Evolutionary conservation across 2,797 vertebrate species (phyloP).

Genomic region (Dromococcyx pavoninus): DNA sequence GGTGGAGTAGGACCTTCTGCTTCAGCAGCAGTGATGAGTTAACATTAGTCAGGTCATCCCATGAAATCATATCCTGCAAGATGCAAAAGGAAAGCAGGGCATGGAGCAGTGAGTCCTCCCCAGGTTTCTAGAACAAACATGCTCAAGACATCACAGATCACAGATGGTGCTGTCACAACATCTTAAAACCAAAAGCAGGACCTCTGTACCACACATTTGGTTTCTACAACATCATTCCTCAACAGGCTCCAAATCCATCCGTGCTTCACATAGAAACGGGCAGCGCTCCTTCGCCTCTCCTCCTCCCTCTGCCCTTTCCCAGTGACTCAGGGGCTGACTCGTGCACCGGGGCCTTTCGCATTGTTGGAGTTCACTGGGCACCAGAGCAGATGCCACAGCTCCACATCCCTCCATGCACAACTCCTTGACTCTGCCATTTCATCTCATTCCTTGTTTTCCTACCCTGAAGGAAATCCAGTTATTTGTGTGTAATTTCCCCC

Average conservation of each 20-base stretch:
- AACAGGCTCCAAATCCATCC: not conserved
- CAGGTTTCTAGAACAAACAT: not conserved
- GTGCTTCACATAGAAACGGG: fast-evolving
- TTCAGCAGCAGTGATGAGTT: not conserved
- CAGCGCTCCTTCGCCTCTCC: not conserved
- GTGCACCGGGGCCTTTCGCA: fast-evolving
- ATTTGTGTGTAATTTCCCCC: not conserved
- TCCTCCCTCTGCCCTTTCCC: not conserved
- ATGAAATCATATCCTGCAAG: not conserved
- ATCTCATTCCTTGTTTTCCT: not conserved
- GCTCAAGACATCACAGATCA: fast-evolving
- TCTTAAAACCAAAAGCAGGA: not conserved
- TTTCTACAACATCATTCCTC: not conserved
- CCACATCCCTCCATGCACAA: not conserved
- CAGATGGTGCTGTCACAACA: fast-evolving
- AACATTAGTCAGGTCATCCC: not conserved
- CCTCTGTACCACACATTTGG: fast-evolving
- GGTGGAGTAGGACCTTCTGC: not conserved
- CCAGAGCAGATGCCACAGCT: not conserved
- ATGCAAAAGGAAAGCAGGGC: not conserved
- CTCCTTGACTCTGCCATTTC: not conserved
- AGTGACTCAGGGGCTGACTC: not conserved
- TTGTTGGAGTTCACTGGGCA: not conserved
- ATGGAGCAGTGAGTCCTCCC: not conserved
- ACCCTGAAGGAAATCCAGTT: not conserved